These are phyloP conservation scores for Varanus komodoensis DNA, from an alignment of 2,113 vertebrate species.

Conservation along the genomic window DNA sequence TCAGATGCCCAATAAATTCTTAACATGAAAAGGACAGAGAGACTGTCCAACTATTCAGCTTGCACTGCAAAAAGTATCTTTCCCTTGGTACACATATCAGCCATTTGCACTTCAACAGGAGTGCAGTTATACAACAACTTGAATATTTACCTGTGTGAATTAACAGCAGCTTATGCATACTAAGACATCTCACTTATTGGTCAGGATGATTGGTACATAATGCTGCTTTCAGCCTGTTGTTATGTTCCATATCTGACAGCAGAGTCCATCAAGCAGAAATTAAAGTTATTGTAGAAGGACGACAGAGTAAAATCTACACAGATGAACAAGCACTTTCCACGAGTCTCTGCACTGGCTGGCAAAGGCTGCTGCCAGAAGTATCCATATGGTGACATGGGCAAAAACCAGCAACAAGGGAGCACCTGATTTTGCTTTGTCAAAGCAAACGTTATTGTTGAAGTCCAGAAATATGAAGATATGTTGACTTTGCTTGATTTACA, in stretches of 20 bases:
- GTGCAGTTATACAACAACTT: slow-evolving; percentile 26
- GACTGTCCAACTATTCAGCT: background rate
- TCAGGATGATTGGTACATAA: background rate
- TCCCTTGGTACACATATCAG: background rate
- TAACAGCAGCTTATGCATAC: slow-evolving; percentile 67
- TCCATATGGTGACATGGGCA: slow-evolving; percentile 62
- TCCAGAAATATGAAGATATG: background rate
- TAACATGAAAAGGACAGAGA: slow-evolving; percentile 27
- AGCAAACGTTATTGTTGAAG: background rate
- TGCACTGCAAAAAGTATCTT: slow-evolving; percentile 23
- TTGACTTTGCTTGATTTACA: background rate
- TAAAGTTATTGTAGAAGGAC: slow-evolving; percentile 59
- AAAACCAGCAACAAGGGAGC: slow-evolving; percentile 62
- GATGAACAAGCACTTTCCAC: slow-evolving; percentile 71
- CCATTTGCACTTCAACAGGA: slow-evolving; percentile 24
- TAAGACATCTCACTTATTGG: slow-evolving; percentile 36
- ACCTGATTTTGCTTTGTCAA: background rate
- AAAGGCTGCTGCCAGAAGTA: slow-evolving; percentile 68
- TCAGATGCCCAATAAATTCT: slow-evolving; percentile 11
- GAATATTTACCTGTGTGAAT: slow-evolving; percentile 57
- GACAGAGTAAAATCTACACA: slow-evolving; percentile 63
- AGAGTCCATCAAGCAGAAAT: slow-evolving; percentile 59
- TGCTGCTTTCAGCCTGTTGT: slow-evolving; percentile 54
- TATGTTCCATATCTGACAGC: slow-evolving; percentile 68
- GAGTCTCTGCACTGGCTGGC: slow-evolving; percentile 69